phyloP scores from a whole-genome alignment of 2,888 invertebrate genomes.

The Agriopis aurantiaria region DNA sequence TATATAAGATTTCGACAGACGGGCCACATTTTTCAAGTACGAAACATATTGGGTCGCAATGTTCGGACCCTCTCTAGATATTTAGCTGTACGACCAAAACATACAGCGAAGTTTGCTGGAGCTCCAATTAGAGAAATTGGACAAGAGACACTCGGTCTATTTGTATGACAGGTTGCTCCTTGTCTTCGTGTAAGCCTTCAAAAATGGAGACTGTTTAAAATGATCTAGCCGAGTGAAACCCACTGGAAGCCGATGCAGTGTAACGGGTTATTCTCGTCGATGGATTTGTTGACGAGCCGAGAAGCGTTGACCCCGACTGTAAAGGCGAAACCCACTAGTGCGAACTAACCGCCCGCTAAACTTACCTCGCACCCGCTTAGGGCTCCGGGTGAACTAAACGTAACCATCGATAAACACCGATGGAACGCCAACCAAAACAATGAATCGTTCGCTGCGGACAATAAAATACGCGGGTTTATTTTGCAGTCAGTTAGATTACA shows the following conservation, averaged over 20 bases:
- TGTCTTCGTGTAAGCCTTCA: conserved; percentile 45
- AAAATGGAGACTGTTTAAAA: conserved; percentile 62
- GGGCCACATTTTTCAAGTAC: too few species aligned
- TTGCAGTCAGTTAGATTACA: conserved; percentile 33
- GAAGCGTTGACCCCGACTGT: conserved; percentile 81
- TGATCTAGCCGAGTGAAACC: conserved; percentile 78
- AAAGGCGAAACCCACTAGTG: conserved; percentile 71
- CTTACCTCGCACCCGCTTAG: conserved; percentile 31
- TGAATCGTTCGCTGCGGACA: conserved; percentile 35
- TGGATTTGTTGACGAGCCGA: conserved; percentile 83
- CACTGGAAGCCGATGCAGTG: conserved; percentile 78
- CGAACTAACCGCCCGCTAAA: conserved; percentile 64
- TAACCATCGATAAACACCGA: conserved; percentile 39
- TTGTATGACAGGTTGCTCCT: conserved; percentile 38
- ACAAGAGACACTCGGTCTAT: conserved; percentile 30
- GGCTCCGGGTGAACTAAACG: conserved; percentile 28
- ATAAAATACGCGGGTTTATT: conserved; percentile 45
- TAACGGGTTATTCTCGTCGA: conserved; percentile 85
- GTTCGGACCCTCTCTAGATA: too few species aligned
- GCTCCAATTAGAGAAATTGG: conserved; percentile 28
- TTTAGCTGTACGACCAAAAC: neutral
- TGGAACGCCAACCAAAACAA: conserved; percentile 43
- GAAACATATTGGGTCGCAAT: too few species aligned
- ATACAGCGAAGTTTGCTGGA: conserved; percentile 1
- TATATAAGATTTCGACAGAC: too few species aligned